Evolutionary conservation across 2,888 invertebrate genomes (phyloP).

Genomic region (Schizotus pectinicornis): DNA sequence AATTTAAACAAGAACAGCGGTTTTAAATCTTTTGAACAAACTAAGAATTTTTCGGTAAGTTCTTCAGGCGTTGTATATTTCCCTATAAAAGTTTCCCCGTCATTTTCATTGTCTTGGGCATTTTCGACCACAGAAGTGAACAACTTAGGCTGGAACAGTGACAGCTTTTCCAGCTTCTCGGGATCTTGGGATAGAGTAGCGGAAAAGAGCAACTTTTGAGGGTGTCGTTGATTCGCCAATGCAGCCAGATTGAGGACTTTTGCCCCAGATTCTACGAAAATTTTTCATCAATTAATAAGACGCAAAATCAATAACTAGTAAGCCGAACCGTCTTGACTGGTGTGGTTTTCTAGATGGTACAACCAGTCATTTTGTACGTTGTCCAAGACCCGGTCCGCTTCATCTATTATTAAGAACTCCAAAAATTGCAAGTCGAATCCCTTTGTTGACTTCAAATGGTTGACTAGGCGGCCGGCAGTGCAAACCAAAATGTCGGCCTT

Average conservation of each 20-base stretch:
- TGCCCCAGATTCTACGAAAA: background rate
- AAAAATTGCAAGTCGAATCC: constrained; percentile 77
- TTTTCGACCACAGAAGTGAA: constrained; percentile 74
- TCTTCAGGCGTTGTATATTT: constrained; percentile 85
- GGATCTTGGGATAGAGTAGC: constrained; percentile 97
- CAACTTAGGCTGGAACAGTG: constrained; percentile 89
- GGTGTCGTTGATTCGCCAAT: constrained; percentile 50
- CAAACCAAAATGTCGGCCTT: constrained; percentile 86
- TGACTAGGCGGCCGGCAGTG: constrained; percentile 91
- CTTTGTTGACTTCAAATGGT: constrained; percentile 85
- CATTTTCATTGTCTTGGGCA: constrained; percentile 38
- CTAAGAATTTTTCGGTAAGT: constrained; percentile 71
- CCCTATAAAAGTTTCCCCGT: constrained; percentile 66
- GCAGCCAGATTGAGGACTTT: constrained; percentile 47
- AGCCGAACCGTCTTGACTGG: constrained; percentile 53
- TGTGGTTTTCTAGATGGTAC: constrained; percentile 76
- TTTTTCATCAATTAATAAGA: too few species aligned
- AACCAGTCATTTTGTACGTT: constrained; percentile 93
- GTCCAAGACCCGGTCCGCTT: constrained; percentile 95
- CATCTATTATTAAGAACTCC: constrained; percentile 89
- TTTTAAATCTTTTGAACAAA: constrained; percentile 73
- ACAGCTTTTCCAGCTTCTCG: constrained; percentile 88
- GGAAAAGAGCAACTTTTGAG: constrained; percentile 94
- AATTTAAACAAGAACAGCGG: constrained; percentile 81
- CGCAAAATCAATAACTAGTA: too few species aligned